Evolutionary conservation across 2,888 invertebrate genomes (phyloP).

Genomic region (Aphidoletes aphidimyza): DNA sequence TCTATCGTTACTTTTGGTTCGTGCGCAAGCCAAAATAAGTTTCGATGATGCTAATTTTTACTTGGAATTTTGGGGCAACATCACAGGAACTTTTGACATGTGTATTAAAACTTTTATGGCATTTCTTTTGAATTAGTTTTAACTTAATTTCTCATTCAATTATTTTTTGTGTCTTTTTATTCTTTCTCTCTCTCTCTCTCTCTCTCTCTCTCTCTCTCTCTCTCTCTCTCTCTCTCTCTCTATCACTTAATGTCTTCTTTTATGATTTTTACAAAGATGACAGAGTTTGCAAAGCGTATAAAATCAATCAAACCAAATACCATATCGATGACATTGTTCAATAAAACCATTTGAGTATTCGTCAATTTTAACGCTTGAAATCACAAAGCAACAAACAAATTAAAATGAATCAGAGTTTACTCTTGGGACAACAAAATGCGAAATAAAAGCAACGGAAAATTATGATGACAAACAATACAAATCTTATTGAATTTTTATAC

Average conservation of each 20-base stretch:
- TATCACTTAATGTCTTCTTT: too few species aligned
- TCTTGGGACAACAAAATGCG: background rate
- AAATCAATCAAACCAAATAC: conserved; percentile 12
- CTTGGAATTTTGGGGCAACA: background rate
- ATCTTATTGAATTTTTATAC: conserved; percentile 39
- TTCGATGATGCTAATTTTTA: background rate
- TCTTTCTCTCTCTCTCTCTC: too few species aligned
- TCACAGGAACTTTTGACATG: background rate
- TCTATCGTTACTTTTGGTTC: too few species aligned
- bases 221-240: too few species aligned
- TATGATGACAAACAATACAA: background rate
- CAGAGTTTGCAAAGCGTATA: background rate
- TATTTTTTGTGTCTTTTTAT: too few species aligned
- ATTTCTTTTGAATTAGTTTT: background rate
- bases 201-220: too few species aligned
- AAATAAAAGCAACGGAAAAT: background rate
- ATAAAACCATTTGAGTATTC: background rate
- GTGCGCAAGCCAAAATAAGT: background rate
- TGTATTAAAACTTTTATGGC: background rate
- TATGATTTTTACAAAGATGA: background rate
- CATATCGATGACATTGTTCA: background rate
- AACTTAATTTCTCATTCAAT: background rate
- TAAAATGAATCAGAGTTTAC: background rate
- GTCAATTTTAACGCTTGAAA: background rate
- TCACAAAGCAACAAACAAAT: background rate